phyloP scores from a whole-genome alignment of 92 coral and sea anemone species.

The Palythoa grandis region DNA sequence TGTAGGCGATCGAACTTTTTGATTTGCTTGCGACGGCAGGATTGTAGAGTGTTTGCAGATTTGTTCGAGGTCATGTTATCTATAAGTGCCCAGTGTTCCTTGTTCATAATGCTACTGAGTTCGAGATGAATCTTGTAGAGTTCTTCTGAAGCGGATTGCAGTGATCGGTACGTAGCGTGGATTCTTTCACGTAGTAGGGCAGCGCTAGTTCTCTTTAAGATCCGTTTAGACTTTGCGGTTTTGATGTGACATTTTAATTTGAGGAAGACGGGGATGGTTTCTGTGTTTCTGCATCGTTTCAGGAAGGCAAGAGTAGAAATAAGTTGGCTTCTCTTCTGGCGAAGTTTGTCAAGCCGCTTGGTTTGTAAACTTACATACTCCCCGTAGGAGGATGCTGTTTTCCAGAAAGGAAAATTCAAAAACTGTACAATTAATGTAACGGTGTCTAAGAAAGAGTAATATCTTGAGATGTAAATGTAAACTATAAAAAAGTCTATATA shows the following conservation, averaged over 20 bases:
- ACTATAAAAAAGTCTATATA: too few relatives aligned
- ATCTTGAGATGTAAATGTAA: too few relatives aligned
- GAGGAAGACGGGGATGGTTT: neutral
- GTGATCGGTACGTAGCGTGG: neutral
- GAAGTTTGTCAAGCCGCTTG: neutral
- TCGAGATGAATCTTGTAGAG: neutral
- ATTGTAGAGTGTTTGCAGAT: too few relatives aligned
- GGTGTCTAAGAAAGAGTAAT: too few relatives aligned
- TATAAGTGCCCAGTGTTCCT: neutral
- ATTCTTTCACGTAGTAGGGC: neutral
- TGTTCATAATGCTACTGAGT: constrained; percentile 3
- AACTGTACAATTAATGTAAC: too few relatives aligned
- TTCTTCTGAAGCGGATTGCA: neutral
- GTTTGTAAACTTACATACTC: neutral
- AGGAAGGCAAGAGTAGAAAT: constrained; percentile 24
- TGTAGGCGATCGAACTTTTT: too few relatives aligned
- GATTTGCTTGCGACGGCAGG: too few relatives aligned
- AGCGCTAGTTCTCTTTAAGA: neutral
- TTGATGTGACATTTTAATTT: neutral
- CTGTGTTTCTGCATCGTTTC: neutral
- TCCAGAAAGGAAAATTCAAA: too few relatives aligned
- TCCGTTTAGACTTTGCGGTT: constrained; percentile 1
- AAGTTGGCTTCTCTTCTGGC: neutral
- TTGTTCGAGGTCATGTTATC: too few relatives aligned
- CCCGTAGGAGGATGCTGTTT: too few relatives aligned